phyloP scores from a whole-genome alignment of 2,888 invertebrate genomes.

The Meiosimyza platycephala region DNA sequence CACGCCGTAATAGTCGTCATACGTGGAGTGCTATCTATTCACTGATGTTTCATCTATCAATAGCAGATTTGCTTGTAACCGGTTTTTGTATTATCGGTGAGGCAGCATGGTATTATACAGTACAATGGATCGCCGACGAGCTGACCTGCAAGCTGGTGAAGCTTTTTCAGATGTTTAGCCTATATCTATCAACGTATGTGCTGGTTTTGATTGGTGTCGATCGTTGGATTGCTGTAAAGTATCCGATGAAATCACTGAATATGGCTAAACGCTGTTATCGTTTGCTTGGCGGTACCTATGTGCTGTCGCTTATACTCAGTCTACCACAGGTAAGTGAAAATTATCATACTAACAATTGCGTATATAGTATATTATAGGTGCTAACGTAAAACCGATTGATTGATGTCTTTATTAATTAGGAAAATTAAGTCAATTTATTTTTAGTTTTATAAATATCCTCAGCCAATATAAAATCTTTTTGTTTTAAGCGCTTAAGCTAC shows the following conservation, averaged over 20 bases:
- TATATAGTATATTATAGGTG: too few relatives aligned
- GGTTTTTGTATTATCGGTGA: conserved; percentile 85
- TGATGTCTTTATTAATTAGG: too few relatives aligned
- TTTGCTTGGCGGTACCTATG: conserved; percentile 78
- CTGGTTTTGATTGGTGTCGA: conserved; percentile 86
- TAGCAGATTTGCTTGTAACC: conserved; percentile 85
- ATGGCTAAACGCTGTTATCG: conserved; percentile 77
- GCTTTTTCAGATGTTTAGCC: conserved; percentile 83
- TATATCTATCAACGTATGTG: conserved; percentile 85
- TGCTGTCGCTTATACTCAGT: conserved; percentile 79
- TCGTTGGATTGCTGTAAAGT: conserved; percentile 82
- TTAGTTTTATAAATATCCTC: too few relatives aligned
- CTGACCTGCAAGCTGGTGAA: conserved; percentile 83
- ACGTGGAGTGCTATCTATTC: conserved; percentile 80
- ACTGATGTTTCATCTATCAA: conserved; percentile 83
- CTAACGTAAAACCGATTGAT: too few relatives aligned
- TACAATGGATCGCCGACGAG: conserved; percentile 85
- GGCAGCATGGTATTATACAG: conserved; percentile 83
- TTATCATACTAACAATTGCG: too few relatives aligned
- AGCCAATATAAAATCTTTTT: too few relatives aligned
- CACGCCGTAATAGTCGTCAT: conserved; percentile 71
- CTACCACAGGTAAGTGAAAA: conserved; percentile 79
- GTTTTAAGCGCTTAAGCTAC: too few relatives aligned
- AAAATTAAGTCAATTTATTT: too few relatives aligned
- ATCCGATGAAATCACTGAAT: conserved; percentile 79